Evolutionary conservation across 2,797 vertebrate species (phyloP).

Genomic region (Alosa sapidissima): DNA sequence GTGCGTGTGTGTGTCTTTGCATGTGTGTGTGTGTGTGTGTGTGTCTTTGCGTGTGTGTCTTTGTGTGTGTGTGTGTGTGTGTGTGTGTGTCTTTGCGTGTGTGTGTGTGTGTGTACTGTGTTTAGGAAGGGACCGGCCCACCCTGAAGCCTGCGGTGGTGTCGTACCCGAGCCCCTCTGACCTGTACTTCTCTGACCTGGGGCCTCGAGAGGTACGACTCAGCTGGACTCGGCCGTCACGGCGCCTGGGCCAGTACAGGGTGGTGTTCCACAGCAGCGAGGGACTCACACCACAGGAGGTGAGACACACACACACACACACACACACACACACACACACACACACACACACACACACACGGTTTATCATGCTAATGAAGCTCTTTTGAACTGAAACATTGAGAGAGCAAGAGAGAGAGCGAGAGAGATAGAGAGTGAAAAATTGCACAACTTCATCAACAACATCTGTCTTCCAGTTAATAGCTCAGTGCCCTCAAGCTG

Average conservation of each 20-base stretch:
- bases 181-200: constrained; percentile 81
- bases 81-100: background rate
- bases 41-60: constrained; percentile 13
- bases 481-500: no score
- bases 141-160: constrained; percentile 60
- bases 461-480: no score
- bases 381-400: no score
- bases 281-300: constrained; percentile 85
- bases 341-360: no score
- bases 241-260: constrained; percentile 78
- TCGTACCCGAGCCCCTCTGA: constrained; percentile 78
- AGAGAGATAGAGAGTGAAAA: no score
- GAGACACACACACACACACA: constrained; percentile 45
- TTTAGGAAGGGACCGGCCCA: constrained; percentile 70
- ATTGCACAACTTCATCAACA: no score
- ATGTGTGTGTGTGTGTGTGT: background rate
- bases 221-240: constrained; percentile 81
- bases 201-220: constrained; percentile 81
- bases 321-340: no score
- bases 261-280: constrained; percentile 85
- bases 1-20: background rate
- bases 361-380: no score
- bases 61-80: background rate
- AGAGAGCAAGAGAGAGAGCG: no score
- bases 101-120: constrained; percentile 7